Percentiles rank a stretch among this genome's conserved stretches.
Conservation (phyloP, 2,113 vertebrate species). For the Deroptyus accipitrinus region DNA sequence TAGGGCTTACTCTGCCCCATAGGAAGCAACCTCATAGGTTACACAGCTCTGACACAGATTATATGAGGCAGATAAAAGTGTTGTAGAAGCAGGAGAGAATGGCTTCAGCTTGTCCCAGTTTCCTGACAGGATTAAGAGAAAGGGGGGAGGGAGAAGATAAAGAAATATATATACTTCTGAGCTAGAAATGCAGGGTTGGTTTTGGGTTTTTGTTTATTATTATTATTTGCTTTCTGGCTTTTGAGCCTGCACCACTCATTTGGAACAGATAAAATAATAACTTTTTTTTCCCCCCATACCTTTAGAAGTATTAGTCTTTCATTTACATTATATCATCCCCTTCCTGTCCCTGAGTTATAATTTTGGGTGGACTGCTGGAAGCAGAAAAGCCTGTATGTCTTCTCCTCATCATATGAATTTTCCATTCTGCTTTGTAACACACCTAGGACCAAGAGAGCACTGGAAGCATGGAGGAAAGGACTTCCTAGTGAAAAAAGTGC, state of each 20-base stretch:
- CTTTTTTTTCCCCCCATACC: not conserved
- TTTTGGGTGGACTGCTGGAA: constrained; percentile 58
- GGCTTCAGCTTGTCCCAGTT: constrained; percentile 31
- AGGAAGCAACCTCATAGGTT: not conserved
- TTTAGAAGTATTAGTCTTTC: not conserved
- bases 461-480: not conserved
- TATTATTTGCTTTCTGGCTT: constrained; percentile 17
- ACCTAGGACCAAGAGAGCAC: constrained; percentile 7
- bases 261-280: constrained; percentile 1
- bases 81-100: not conserved
- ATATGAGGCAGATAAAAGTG: not conserved
- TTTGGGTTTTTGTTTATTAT: not conserved
- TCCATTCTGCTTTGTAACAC: constrained; percentile 6
- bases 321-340: constrained; percentile 5
- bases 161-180: not conserved
- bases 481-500: not conserved
- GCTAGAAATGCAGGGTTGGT: not conserved
- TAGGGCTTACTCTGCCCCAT: not conserved
- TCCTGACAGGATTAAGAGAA: constrained; percentile 39
- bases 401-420: not conserved
- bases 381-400: constrained; percentile 21
- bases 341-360: constrained; percentile 35
- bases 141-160: not conserved
- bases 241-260: not conserved
- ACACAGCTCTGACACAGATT: not conserved